Evolutionary conservation across 2,113 vertebrate species (phyloP).

Genomic region (Galemys pyrenaicus): DNA sequence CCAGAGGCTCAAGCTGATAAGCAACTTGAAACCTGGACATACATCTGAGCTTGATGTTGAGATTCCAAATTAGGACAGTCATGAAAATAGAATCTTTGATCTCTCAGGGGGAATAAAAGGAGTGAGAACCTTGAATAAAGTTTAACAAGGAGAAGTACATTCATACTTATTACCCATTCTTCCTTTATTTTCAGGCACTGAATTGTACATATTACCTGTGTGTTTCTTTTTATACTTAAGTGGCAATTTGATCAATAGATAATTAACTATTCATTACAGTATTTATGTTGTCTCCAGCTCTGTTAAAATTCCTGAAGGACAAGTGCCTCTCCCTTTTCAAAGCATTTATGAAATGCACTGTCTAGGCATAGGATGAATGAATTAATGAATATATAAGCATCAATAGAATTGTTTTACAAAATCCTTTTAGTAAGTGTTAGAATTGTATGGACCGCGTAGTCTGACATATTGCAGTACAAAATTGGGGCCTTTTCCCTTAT

Average conservation of each 20-base stretch:
- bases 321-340: background rate
- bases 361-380: background rate
- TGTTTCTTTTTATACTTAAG: background rate
- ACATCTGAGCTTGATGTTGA: constrained; percentile 27
- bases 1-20: background rate
- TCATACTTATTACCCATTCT: background rate
- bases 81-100: background rate
- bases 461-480: background rate
- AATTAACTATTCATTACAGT: background rate
- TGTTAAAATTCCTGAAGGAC: background rate
- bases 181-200: background rate
- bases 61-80: background rate
- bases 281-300: background rate
- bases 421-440: background rate
- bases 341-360: background rate
- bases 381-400: background rate
- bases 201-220: background rate
- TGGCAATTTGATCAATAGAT: background rate
- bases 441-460: background rate
- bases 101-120: background rate
- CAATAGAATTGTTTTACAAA: background rate
- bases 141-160: background rate
- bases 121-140: background rate
- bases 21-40: background rate
- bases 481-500: background rate